These are phyloP conservation scores for Tyria jacobaeae DNA, from an alignment of 2,888 invertebrate species.

Conservation along the genomic window DNA sequence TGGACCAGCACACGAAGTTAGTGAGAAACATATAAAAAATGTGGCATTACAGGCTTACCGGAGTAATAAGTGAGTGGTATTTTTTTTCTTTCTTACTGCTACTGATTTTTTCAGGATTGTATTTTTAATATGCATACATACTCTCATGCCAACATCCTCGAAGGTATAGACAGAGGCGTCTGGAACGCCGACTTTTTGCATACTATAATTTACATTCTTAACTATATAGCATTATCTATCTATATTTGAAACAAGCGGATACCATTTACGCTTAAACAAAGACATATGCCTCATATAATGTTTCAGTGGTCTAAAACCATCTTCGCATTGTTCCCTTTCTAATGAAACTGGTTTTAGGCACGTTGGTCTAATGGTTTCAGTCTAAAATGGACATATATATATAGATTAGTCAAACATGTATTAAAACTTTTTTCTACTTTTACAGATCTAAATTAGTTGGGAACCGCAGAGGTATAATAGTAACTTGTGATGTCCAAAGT, in stretches of 20 bases:
- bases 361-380: background rate
- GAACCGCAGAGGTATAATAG: slow-evolving; percentile 36
- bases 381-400: background rate
- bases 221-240: background rate
- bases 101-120: background rate
- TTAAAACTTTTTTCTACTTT: background rate
- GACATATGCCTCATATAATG: too few species aligned
- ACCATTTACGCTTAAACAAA: too few species aligned
- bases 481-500: slow-evolving; percentile 44
- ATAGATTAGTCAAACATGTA: too few species aligned
- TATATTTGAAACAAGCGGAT: too few species aligned
- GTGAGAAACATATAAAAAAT: slow-evolving; percentile 48
- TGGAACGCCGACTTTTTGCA: too few species aligned
- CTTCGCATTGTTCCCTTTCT: too few species aligned
- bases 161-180: too few species aligned
- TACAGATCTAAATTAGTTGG: slow-evolving; percentile 15
- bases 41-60: slow-evolving; percentile 39
- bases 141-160: too few species aligned
- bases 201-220: too few species aligned
- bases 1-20: slow-evolving; percentile 40
- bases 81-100: slow-evolving; percentile 7
- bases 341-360: too few species aligned
- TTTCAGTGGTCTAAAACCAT: too few species aligned
- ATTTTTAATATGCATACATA: too few species aligned
- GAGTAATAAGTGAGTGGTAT: slow-evolving; percentile 44